phyloP scores from a whole-genome alignment of 2,797 vertebrate genomes.

The Merluccius polli region DNA sequence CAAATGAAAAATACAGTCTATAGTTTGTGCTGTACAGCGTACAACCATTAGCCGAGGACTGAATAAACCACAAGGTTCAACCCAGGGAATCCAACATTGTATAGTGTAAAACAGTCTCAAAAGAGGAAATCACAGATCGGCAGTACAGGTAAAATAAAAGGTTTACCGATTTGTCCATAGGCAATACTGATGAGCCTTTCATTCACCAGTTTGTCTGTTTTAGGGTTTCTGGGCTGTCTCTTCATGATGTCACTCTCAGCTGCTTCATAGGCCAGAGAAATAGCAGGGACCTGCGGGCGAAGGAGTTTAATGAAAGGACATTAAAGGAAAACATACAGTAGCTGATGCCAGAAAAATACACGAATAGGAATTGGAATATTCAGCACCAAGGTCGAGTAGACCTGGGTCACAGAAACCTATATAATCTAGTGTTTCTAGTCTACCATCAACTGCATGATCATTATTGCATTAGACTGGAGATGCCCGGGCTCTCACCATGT shows the following conservation, averaged over 20 bases:
- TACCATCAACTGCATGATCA: neutral
- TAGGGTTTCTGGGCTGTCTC: conserved; percentile 92
- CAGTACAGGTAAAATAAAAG: neutral
- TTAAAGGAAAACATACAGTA: neutral
- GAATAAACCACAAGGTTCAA: too few relatives aligned
- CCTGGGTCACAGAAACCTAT: neutral
- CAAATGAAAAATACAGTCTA: too few relatives aligned
- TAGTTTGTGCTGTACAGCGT: too few relatives aligned
- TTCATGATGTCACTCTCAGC: conserved; percentile 99
- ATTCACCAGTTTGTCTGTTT: conserved; percentile 93
- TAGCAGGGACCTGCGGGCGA: conserved; percentile 84
- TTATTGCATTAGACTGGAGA: too few relatives aligned
- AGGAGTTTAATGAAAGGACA: neutral
- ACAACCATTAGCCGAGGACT: too few relatives aligned
- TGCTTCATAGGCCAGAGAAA: conserved; percentile 94
- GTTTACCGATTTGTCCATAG: conserved; percentile 92
- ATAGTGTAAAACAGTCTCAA: too few relatives aligned
- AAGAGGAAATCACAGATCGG: too few relatives aligned
- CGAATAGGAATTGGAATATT: too few relatives aligned
- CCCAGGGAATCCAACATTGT: too few relatives aligned
- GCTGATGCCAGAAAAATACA: neutral
- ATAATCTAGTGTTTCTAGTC: neutral
- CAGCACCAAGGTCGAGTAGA: neutral
- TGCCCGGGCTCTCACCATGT: conserved; percentile 79
- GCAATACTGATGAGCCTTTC: conserved; percentile 96